Evolutionary conservation across 2,888 invertebrate genomes (phyloP).

Genomic region (Pterobdella sp.): DNA sequence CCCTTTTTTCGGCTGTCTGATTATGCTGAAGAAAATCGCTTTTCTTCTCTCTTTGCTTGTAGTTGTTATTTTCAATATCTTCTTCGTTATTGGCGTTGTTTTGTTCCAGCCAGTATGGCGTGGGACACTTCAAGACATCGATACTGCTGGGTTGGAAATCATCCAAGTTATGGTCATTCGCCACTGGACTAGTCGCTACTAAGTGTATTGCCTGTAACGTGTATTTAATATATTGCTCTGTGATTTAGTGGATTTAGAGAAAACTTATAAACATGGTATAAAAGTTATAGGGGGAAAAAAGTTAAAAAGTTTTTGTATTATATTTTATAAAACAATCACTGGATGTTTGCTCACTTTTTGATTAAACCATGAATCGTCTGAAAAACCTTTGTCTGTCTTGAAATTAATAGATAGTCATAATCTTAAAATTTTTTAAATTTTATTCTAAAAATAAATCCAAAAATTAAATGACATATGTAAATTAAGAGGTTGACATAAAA

Average conservation of each 20-base stretch:
- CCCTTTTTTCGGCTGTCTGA: neutral
- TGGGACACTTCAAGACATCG: conserved; percentile 86
- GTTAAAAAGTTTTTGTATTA: neutral
- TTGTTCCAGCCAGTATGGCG: conserved; percentile 88
- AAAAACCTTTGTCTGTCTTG: conserved; percentile 26
- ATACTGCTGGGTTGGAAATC: conserved; percentile 59
- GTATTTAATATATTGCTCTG: neutral
- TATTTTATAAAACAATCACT: neutral
- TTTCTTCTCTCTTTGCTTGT: conserved; percentile 59
- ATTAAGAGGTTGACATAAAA: neutral
- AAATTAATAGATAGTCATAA: neutral
- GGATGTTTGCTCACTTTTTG: conserved; percentile 17
- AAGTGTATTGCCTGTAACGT: conserved; percentile 78
- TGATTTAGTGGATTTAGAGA: neutral
- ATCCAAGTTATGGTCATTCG: conserved; percentile 49
- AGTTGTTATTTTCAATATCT: conserved; percentile 63
- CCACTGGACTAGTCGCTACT: conserved; percentile 76
- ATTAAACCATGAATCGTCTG: conserved; percentile 27
- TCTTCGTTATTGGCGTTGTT: conserved; percentile 68
- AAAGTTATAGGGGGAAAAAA: neutral
- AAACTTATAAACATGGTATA: neutral
- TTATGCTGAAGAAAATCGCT: neutral
- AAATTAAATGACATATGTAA: too few species aligned
- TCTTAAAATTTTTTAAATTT: neutral
- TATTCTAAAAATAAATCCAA: too few species aligned